Evolutionary conservation across 1,140 invertebrate genomes (phyloP).

Genomic region (Bombus picipes): DNA sequence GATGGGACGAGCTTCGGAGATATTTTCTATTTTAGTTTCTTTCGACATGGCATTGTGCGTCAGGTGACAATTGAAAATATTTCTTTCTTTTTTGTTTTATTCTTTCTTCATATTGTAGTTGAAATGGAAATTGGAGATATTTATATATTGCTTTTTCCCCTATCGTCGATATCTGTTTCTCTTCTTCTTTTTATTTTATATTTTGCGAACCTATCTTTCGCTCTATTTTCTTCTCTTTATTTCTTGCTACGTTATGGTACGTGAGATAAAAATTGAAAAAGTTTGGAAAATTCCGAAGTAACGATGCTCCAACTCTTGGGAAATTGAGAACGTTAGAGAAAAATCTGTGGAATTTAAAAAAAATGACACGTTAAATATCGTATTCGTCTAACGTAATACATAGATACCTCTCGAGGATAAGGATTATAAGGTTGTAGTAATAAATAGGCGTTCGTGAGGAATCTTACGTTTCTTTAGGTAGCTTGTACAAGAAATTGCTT

Average conservation of each 20-base stretch:
- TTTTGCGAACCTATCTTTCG: background rate
- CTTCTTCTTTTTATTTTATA: background rate
- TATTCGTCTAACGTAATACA: background rate
- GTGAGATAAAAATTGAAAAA: too few relatives aligned
- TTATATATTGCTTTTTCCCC: background rate
- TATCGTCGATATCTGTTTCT: background rate
- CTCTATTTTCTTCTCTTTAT: background rate
- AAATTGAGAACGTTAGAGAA: background rate
- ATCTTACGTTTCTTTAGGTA: background rate
- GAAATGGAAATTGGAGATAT: background rate
- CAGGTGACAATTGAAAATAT: background rate
- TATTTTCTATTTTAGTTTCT: background rate
- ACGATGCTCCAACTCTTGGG: background rate
- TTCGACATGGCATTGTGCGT: background rate
- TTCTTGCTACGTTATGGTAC: background rate
- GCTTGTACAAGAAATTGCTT: constrained; percentile 2
- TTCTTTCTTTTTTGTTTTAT: background rate
- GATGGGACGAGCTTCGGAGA: background rate
- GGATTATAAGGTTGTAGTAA: background rate
- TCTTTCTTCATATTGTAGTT: background rate
- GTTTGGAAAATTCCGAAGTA: background rate
- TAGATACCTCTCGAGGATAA: background rate
- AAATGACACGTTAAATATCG: background rate
- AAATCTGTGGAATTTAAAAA: background rate
- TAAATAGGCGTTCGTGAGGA: background rate